phyloP scores from a whole-genome alignment of 2,113 vertebrate genomes.

The Bufo bufo region DNA sequence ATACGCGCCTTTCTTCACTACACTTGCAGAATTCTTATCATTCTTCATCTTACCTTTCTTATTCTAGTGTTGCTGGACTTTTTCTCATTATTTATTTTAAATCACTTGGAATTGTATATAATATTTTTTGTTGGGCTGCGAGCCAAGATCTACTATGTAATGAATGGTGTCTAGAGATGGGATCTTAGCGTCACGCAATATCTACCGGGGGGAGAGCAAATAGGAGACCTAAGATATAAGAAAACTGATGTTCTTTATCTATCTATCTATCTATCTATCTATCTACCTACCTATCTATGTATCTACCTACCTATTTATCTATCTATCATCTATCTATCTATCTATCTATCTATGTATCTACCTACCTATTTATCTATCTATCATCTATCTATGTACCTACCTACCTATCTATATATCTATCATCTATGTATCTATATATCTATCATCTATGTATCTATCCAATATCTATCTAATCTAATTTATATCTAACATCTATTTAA shows the following conservation, averaged over 20 bases:
- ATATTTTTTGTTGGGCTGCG: neutral
- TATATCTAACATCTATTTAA: neutral
- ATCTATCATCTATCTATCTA: neutral
- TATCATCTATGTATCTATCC: neutral
- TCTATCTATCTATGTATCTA: neutral
- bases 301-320: neutral
- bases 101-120: conserved; percentile 6
- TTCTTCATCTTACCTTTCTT: neutral
- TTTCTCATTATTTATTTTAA: conserved; percentile 6
- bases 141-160: neutral
- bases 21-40: neutral
- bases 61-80: neutral
- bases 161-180: conserved; percentile 10
- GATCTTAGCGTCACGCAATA: neutral
- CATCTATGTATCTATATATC: neutral
- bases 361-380: neutral
- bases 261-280: neutral
- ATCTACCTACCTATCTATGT: neutral
- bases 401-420: neutral
- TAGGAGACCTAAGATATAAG: neutral
- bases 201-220: neutral
- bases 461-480: neutral
- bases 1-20: neutral
- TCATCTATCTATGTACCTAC: neutral
- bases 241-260: neutral